Base-by-base conservation (phyloP, 2,888 invertebrate genomes). In the Eumerus sabulonum region DNA sequence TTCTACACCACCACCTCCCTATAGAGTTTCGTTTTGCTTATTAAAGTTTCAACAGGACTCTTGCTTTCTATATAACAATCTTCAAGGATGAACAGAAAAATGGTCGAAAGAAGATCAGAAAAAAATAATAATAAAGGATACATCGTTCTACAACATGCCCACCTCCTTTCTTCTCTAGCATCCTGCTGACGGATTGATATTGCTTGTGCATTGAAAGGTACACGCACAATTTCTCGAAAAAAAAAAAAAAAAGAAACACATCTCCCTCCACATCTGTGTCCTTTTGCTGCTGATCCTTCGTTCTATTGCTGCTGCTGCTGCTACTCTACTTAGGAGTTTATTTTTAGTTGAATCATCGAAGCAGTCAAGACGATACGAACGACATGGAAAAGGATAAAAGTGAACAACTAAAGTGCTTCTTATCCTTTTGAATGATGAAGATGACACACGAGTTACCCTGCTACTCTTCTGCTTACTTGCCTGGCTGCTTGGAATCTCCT, bases 141-240 rank as follows among this genome's bases (percentile, higher is more conserved):
- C 72, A 72, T 59, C 19, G 40, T 56, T 57, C 48, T 42, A 27
- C 7, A 27, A 27, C 27, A 27, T 38, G 64, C 56, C 51, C 27
- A 35, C 27, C 36, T 17, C 11, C n/a, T 44, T 40, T 12, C 27
- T 45, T 60, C 38, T 42, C 36, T 40, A 40, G 56, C 38, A 62
- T 50, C 62, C 67, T 63, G 72, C 77, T 79, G 79, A 79, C 79
- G 79, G 74, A 73, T 73, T 74, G 57, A 56, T 68, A 79, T 68
- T 73, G 73, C 73, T 63, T 79, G 74, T 79, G 79, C 79, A 79
- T 74, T 79, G 79, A 79, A 68, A 74, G 73, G 79, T 63, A 74
- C 50, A 74, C 77, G 73, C 76, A 72, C 72, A 59, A 50, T 72
- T 59, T 53, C 50, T 38, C 48, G 68, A 59, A 68, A 68, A 53